These are phyloP conservation scores for Hemibagrus wyckioides DNA, from an alignment of 2,113 vertebrate species.

Conservation along the genomic window DNA sequence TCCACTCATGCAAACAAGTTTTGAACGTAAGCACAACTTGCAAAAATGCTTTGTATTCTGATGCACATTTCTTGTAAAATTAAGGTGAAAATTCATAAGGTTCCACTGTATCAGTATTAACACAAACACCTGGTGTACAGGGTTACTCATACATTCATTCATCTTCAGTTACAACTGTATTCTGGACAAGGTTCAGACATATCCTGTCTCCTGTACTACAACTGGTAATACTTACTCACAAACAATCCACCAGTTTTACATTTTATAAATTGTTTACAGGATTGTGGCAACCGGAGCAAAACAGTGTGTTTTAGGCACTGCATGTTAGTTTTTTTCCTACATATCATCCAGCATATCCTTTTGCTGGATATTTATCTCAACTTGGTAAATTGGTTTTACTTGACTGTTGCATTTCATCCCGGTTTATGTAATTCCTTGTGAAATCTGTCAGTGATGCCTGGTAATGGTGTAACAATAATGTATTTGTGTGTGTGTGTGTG, in stretches of 20 bases:
- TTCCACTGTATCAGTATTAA: no score
- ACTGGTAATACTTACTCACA: neutral
- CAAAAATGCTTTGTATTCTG: no score
- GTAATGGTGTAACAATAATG: neutral
- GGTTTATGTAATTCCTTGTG: conserved; percentile 1
- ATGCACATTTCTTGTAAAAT: no score
- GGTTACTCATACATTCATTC: neutral
- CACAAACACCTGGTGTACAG: neutral
- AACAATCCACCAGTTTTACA: neutral
- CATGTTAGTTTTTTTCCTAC: neutral
- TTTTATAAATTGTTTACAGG: neutral
- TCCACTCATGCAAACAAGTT: no score
- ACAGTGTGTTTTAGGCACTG: neutral
- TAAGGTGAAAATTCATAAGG: no score
- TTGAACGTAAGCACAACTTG: no score
- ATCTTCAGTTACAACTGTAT: neutral
- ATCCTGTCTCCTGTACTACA: neutral
- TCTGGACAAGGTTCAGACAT: neutral
- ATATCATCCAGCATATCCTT: neutral
- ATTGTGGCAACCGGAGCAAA: neutral
- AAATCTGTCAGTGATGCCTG: conserved; percentile 1
- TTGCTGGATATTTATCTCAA: neutral
- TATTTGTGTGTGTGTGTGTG: neutral
- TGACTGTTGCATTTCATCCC: conserved; percentile 12
- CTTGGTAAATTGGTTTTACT: conserved; percentile 10